Evolutionary conservation across 2,888 invertebrate genomes (phyloP).

Genomic region (Hirtodrosophila duncani): DNA sequence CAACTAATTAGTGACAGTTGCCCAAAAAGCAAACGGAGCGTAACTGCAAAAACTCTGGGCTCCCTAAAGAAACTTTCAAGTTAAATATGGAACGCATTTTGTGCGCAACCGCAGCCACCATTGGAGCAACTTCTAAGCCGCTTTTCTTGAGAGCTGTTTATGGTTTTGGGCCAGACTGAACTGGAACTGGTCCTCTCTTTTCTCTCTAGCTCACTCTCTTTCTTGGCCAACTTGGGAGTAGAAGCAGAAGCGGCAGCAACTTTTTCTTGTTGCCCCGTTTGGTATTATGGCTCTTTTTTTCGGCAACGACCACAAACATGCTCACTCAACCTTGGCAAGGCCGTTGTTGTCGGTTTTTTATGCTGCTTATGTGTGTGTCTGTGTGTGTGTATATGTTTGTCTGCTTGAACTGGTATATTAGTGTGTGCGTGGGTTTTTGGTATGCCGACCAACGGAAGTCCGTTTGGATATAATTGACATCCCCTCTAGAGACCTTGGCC

Average conservation of each 20-base stretch:
- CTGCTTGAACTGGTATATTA: constrained; percentile 19
- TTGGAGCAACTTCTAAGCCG: constrained; percentile 70
- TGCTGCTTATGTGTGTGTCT: constrained; percentile 11
- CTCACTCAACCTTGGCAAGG: constrained; percentile 78
- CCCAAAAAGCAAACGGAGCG: constrained; percentile 33
- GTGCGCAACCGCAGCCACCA: too few species aligned
- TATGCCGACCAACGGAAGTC: constrained; percentile 65
- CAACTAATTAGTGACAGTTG: constrained; percentile 49
- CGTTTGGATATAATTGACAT: constrained; percentile 52
- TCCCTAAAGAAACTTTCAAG: constrained; percentile 31
- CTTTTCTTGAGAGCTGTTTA: constrained; percentile 44
- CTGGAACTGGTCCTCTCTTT: constrained; percentile 12
- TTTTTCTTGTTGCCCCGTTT: constrained; percentile 56
- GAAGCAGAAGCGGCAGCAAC: constrained; percentile 50
- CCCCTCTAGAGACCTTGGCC: constrained; percentile 12
- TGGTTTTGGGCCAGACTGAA: constrained; percentile 15
- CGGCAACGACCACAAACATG: constrained; percentile 53
- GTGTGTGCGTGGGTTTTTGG: constrained; percentile 52
- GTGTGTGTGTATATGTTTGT: constrained; percentile 18
- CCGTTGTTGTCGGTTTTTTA: constrained; percentile 75
- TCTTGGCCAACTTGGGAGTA: constrained; percentile 34
- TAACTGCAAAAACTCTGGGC: constrained; percentile 6
- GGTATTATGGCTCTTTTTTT: constrained; percentile 58
- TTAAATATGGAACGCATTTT: too few species aligned
- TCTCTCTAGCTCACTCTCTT: constrained; percentile 16